phyloP scores from a whole-genome alignment of 2,113 vertebrate species.

The Hypanus sabinus region DNA sequence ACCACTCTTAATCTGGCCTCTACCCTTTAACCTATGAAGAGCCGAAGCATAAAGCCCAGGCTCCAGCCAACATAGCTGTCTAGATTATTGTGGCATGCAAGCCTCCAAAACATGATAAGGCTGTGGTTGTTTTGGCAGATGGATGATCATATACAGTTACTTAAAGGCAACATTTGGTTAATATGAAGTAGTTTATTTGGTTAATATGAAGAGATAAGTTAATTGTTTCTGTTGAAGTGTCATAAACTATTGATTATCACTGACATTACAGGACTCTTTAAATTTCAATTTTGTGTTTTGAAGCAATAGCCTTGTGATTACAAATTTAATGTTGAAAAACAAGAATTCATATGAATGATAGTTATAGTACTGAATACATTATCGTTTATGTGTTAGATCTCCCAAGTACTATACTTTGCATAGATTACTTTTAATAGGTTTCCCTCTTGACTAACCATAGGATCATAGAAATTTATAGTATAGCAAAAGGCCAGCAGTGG shows the following conservation, averaged over 20 bases:
- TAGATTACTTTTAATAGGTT: not conserved
- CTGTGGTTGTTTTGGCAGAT: too few species aligned
- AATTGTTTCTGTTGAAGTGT: not conserved
- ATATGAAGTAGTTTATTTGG: not conserved
- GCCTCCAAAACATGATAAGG: too few species aligned
- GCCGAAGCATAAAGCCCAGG: too few species aligned
- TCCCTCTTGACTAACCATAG: not conserved
- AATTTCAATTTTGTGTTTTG: not conserved
- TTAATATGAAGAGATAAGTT: not conserved
- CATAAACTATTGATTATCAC: not conserved
- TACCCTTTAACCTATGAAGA: too few species aligned
- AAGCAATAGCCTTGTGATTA: not conserved
- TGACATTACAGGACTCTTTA: not conserved
- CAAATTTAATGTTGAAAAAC: not conserved
- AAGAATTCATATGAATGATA: not conserved
- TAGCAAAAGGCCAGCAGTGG: too few species aligned
- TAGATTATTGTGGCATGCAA: too few species aligned
- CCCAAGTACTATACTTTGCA: not conserved
- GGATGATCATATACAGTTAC: not conserved
- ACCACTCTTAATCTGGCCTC: too few species aligned
- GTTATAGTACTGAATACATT: not conserved
- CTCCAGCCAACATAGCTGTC: too few species aligned
- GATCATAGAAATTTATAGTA: not conserved
- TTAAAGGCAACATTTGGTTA: not conserved
- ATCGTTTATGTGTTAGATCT: not conserved